Evolutionary conservation across 2,797 vertebrate species (phyloP).

Genomic region (Cossypha polioptera): DNA sequence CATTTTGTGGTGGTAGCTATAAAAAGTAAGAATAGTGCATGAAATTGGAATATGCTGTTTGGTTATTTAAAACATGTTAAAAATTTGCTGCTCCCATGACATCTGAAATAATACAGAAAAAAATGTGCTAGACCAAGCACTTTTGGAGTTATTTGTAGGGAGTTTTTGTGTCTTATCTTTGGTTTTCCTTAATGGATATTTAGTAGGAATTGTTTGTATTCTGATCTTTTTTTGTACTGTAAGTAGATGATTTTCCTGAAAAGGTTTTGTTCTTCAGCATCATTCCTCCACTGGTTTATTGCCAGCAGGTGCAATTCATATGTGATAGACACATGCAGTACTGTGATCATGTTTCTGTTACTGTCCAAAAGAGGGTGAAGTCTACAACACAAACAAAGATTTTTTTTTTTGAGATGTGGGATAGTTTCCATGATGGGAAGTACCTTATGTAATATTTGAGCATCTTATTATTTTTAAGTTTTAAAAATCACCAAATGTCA

Average conservation of each 20-base stretch:
- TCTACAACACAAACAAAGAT: not conserved
- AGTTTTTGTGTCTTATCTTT: not conserved
- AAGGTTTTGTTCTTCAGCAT: not conserved
- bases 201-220: not conserved
- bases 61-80: not conserved
- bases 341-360: not conserved
- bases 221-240: not conserved
- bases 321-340: not conserved
- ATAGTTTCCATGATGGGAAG: slow-evolving; percentile 20
- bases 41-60: not conserved
- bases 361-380: not conserved
- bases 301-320: not conserved
- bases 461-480: not conserved
- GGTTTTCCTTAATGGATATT: not conserved
- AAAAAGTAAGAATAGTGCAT: not conserved
- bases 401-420: not conserved
- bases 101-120: not conserved
- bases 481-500: not conserved
- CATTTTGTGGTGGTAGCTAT: not conserved
- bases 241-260: not conserved
- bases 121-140: not conserved
- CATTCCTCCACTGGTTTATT: not conserved
- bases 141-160: not conserved
- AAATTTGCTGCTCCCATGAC: not conserved
- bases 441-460: not conserved